Evolutionary conservation across 1,140 invertebrate genomes (phyloP), one percentile per base, ranked within the genome.

Genomic region (Mactra quadrangularis): DNA sequence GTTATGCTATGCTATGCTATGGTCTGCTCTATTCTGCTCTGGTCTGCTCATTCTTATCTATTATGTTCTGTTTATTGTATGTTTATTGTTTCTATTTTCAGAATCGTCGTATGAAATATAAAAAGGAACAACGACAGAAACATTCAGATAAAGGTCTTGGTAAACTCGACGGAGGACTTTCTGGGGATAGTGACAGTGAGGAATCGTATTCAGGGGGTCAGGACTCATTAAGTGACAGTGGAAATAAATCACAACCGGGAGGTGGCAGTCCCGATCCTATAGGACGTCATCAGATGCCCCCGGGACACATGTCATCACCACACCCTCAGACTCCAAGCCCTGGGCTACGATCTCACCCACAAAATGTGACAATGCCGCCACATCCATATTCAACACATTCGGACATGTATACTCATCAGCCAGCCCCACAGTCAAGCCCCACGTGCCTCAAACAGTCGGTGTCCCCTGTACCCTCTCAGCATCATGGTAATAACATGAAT

Each of bases 21-120:
- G n/a, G n/a, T n/a, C n/a, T n/a, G n/a, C n/a, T n/a, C n/a, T n/a
- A n/a, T n/a, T n/a, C n/a, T n/a, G n/a, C n/a, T n/a, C n/a, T n/a
- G n/a, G n/a, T n/a, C n/a, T n/a, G n/a, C n/a, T n/a, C n/a, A n/a
- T n/a, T n/a, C n/a, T n/a, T n/a, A n/a, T n/a, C n/a, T n/a, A n/a
- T n/a, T n/a, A n/a, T n/a, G n/a, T n/a, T n/a, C n/a, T n/a, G n/a
- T n/a, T n/a, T n/a, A n/a, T n/a, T n/a, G n/a, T n/a, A n/a, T n/a
- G n/a, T n/a, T n/a, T n/a, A n/a, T n/a, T n/a, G n/a, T n/a, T n/a
- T 41, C 6, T 41, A 87, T 62, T 87, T 89, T 75, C 93, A 91
- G 84, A 99, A 99, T 93, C 94, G 98, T 68, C 95, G 98, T 85
- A 99, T 99, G 98, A 99, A 99, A 93, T 99, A 97, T 97, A 99